Base-by-base conservation (phyloP, 2,113 vertebrate species). In the Prunella himalayana region DNA sequence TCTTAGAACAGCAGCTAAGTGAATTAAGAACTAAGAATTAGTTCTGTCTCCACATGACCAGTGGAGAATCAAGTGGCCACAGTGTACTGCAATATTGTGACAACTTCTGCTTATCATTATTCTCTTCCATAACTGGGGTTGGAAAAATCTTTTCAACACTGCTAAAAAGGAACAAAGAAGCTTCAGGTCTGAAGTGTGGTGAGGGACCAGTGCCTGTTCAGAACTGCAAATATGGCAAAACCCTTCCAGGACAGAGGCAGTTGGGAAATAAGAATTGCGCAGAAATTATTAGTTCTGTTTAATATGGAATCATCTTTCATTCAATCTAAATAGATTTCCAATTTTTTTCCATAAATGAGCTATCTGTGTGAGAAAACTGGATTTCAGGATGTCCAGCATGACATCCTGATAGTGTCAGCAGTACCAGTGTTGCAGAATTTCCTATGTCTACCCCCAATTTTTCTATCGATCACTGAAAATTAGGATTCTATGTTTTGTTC, bases 41-140 rank as follows among this genome's bases (percentile, higher is more conserved):
- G 19, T 28, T 60, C n/a, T n/a, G n/a, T n/a, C n/a, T n/a, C n/a
- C n/a, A 76, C 0, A 2, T 22, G 41, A 79, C 10, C 66, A 85
- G 11, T 33, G 25, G 16, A n/a, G 12, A 86, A 95, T 30, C 30
- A 88, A 53, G 28, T 16, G 11, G 64, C 13, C 11, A 20, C 28
- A 51, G 39, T 21, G 59, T 2, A 49, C 4, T 4, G 3, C 19
- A 82, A 7, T 56, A 63, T 5, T 64, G 14, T 37, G 31, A 82
- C 15, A 82, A 66, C 17, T 82, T 86, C 20, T 73, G 28, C 33
- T 82, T 76, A 35, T 30, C 0, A 0, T 39, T 73, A 47, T 27
- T 57, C 20, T 86, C n/a, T 82, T 72, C 37, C 35, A 53, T 0
- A 1, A 51, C 0, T 78, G 2, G 5, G 15, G 15, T 20, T 71